Evolutionary conservation across 2,888 invertebrate genomes (phyloP).

Genomic region (Nudaria mundana): DNA sequence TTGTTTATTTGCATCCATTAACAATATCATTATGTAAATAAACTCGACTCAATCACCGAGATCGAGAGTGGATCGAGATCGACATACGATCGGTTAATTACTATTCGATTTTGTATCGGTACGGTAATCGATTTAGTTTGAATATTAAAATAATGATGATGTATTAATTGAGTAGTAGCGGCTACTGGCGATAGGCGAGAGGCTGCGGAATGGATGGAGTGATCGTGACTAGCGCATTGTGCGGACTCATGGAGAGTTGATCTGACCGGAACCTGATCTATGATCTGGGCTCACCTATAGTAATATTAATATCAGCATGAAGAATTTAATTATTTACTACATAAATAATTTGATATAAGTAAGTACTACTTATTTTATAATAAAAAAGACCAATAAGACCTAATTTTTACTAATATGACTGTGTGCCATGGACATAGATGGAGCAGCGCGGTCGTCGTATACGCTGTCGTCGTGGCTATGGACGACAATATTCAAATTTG

Average conservation of each 20-base stretch:
- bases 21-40: slow-evolving; percentile 73
- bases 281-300: no score
- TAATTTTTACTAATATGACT: no score
- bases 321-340: no score
- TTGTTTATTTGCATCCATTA: slow-evolving; percentile 64
- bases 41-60: slow-evolving; percentile 34
- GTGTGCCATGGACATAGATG: no score
- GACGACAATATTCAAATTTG: no score
- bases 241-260: slow-evolving; percentile 16
- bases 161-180: slow-evolving; percentile 45
- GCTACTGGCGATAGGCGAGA: slow-evolving; percentile 28
- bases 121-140: slow-evolving; percentile 41
- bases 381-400: no score
- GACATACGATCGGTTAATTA: slow-evolving; percentile 57
- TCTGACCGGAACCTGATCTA: not conserved
- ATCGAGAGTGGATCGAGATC: slow-evolving; percentile 62
- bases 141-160: slow-evolving; percentile 44
- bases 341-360: no score
- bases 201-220: no score
- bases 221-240: slow-evolving; percentile 15
- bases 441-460: no score
- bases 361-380: no score
- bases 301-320: no score
- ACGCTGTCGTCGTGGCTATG: no score
- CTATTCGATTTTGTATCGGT: slow-evolving; percentile 35